These are phyloP conservation scores for Charaxes varanes DNA, from an alignment of 1,140 invertebrate species.

Conservation along the genomic window DNA sequence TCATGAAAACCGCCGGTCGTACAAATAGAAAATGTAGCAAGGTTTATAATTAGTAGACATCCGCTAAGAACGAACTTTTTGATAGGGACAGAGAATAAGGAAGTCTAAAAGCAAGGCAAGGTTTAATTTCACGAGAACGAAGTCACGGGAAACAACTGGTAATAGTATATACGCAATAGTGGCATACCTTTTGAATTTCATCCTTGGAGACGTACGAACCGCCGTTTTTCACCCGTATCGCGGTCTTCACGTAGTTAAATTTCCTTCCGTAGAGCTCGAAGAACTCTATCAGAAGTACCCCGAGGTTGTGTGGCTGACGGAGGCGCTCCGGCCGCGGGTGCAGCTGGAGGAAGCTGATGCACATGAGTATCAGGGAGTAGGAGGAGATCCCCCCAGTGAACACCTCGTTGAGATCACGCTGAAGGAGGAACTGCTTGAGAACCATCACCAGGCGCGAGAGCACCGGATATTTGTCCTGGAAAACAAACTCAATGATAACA, in stretches of 20 bases:
- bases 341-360: constrained; percentile 96
- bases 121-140: no score
- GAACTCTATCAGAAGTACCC: constrained; percentile 96
- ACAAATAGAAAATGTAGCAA: no score
- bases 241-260: constrained; percentile 97
- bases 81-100: no score
- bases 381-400: constrained; percentile 99
- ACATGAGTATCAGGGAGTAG: constrained; percentile 98
- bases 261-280: constrained; percentile 97
- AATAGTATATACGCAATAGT: no score
- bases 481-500: no score
- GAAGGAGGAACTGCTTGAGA: constrained; percentile 97
- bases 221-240: constrained; percentile 93
- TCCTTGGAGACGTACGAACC: constrained; percentile 96
- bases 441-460: constrained; percentile 96
- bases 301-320: constrained; percentile 83
- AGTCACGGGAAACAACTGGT: no score
- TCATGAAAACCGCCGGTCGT: no score
- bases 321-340: constrained; percentile 72
- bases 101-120: no score
- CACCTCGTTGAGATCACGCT: constrained; percentile 98
- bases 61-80: no score
- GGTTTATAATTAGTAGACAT: no score
- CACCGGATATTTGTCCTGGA: constrained; percentile 83
- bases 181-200: constrained; percentile 81